Percentiles rank a stretch among this genome's conserved stretches.
These are phyloP conservation scores for Eudasyphora cyanicolor DNA, from an alignment of 2,888 invertebrate species.

Conservation along the genomic window DNA sequence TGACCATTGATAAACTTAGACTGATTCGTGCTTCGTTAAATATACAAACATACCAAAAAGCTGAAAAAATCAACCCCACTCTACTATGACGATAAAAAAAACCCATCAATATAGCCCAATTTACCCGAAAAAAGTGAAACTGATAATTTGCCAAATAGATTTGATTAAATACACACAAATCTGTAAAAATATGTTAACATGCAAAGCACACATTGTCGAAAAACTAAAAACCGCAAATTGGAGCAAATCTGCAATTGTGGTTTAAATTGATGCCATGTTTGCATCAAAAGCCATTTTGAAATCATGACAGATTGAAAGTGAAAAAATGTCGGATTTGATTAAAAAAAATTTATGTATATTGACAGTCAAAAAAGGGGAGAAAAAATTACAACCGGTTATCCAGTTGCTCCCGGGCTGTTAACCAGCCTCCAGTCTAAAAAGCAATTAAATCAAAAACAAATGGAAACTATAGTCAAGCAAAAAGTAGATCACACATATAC, in stretches of 20 bases:
- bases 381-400: too few relatives aligned
- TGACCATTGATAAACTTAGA: too few relatives aligned
- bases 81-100: too few relatives aligned
- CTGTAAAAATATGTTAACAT: constrained; percentile 3
- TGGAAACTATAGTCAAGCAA: neutral
- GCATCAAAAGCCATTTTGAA: neutral
- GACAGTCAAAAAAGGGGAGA: neutral
- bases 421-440: too few relatives aligned
- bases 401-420: too few relatives aligned
- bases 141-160: too few relatives aligned
- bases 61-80: too few relatives aligned
- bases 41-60: too few relatives aligned
- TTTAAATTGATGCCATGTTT: constrained; percentile 1
- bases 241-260: constrained; percentile 54
- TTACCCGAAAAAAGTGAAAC: too few relatives aligned
- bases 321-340: constrained; percentile 5
- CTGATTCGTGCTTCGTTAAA: too few relatives aligned
- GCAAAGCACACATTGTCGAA: neutral
- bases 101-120: too few relatives aligned
- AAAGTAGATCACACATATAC: neutral
- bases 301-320: constrained; percentile 28
- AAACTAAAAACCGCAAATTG: constrained; percentile 56
- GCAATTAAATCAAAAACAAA: neutral
- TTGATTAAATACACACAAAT: neutral
- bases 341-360: neutral